phyloP scores from a whole-genome alignment of 35 echinoderm and acorn worm genomes.

The Apostichopus californicus region DNA sequence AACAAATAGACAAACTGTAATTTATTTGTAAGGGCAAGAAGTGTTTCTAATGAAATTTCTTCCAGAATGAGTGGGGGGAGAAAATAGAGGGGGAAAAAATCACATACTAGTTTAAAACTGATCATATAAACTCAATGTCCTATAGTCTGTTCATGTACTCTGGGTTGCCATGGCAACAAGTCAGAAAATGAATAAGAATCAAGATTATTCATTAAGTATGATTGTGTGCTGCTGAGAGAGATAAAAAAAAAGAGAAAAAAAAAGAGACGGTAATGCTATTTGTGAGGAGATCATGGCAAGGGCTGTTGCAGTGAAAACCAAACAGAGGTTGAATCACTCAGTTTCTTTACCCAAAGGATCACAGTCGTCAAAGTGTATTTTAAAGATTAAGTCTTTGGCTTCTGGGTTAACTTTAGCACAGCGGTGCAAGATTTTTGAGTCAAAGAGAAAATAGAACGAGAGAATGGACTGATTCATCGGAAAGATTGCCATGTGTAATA shows the following conservation, averaged over 20 bases:
- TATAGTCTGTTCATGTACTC: not conserved
- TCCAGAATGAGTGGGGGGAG: not conserved
- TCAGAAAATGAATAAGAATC: not conserved
- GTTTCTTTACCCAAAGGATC: not conserved
- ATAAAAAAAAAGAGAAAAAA: not conserved
- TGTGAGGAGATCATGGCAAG: too few relatives aligned
- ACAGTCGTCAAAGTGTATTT: constrained; percentile 28
- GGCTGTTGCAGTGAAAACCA: not conserved
- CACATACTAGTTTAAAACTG: not conserved
- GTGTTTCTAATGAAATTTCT: too few relatives aligned
- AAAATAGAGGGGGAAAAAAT: not conserved
- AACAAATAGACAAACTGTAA: too few relatives aligned
- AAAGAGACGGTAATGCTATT: not conserved
- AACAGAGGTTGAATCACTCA: not conserved
- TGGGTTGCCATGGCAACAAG: not conserved
- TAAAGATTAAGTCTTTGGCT: constrained; percentile 30
- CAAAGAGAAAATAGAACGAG: not conserved
- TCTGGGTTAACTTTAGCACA: constrained; percentile 26
- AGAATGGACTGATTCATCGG: not conserved
- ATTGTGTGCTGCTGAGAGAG: not conserved
- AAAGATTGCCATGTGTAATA: not conserved
- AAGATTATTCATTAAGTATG: constrained; percentile 31
- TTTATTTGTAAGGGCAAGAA: too few relatives aligned
- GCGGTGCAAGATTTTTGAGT: not conserved
- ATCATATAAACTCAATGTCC: not conserved